Conservation (phyloP, 2,888 invertebrate genomes). For the Deilephila porcellus region DNA sequence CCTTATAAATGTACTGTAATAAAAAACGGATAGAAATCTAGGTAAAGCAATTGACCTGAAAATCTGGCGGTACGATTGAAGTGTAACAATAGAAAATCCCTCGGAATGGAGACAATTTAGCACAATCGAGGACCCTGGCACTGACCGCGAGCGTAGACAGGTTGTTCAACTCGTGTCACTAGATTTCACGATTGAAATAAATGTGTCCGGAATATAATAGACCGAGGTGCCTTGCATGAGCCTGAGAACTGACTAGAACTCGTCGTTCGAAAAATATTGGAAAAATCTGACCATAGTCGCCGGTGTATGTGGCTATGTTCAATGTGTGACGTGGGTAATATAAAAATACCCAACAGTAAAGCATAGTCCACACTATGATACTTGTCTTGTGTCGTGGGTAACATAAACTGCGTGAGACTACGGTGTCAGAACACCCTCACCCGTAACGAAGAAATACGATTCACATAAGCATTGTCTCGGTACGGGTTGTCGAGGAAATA, state of each 20-base stretch:
- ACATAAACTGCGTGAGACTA: neutral
- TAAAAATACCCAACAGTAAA: neutral
- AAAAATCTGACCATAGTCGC: too few species aligned
- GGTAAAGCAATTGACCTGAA: neutral
- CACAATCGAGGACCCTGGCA: slow-evolving; percentile 19
- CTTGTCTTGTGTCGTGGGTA: neutral
- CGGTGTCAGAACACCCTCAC: neutral
- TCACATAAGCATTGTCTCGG: neutral
- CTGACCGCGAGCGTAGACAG: neutral
- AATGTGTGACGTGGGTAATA: too few species aligned
- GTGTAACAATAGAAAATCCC: neutral
- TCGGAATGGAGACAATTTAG: slow-evolving; percentile 19
- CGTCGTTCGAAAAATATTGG: too few species aligned
- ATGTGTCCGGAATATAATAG: neutral
- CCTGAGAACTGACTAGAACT: too few species aligned
- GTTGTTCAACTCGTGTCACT: neutral
- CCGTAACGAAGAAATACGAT: neutral
- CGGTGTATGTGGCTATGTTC: too few species aligned
- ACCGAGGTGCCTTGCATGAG: neutral
- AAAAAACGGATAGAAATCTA: too few species aligned
- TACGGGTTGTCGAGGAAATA: neutral
- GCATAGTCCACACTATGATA: too few species aligned
- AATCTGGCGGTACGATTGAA: neutral
- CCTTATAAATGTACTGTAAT: too few species aligned
- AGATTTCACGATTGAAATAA: too few species aligned